Evolutionary conservation across 2,113 vertebrate genomes (phyloP).

Genomic region (Pseudorasbora parva): DNA sequence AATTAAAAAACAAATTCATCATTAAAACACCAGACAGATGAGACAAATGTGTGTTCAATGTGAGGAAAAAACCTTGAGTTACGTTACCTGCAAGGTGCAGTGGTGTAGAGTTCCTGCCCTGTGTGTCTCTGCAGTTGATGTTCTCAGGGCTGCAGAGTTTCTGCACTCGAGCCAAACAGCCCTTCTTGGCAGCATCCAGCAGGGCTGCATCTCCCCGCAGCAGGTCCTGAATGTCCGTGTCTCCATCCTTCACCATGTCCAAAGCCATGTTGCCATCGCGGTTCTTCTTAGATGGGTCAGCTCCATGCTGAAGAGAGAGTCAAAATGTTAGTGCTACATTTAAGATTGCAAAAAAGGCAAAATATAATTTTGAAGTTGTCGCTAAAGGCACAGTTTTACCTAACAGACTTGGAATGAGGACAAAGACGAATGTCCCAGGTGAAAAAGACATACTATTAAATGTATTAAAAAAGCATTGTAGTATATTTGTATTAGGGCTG

Average conservation of each 20-base stretch:
- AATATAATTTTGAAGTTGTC: no score
- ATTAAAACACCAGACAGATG: neutral
- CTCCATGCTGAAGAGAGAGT: slow-evolving; percentile 83
- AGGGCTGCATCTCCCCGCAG: slow-evolving; percentile 93
- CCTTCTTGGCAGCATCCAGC: slow-evolving; percentile 96
- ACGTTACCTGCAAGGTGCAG: slow-evolving; percentile 92
- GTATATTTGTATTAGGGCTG: no score
- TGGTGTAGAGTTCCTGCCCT: slow-evolving; percentile 96
- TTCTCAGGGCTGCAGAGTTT: slow-evolving; percentile 96
- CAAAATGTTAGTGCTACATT: neutral
- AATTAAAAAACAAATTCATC: neutral
- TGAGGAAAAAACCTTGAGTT: neutral
- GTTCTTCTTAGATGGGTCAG: slow-evolving; percentile 98
- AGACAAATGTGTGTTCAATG: neutral
- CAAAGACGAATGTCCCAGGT: no score
- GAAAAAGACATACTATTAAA: no score
- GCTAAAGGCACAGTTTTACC: no score
- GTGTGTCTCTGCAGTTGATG: slow-evolving; percentile 97
- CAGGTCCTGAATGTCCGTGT: slow-evolving; percentile 98
- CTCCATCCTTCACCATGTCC: slow-evolving; percentile 97
- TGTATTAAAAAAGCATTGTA: no score
- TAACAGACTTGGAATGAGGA: no score
- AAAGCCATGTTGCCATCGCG: slow-evolving; percentile 96
- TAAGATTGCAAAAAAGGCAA: neutral
- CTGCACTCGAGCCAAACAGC: slow-evolving; percentile 95